These are phyloP conservation scores for Drosophila pachea DNA, from an alignment of 1,140 invertebrate species.

Conservation along the genomic window DNA sequence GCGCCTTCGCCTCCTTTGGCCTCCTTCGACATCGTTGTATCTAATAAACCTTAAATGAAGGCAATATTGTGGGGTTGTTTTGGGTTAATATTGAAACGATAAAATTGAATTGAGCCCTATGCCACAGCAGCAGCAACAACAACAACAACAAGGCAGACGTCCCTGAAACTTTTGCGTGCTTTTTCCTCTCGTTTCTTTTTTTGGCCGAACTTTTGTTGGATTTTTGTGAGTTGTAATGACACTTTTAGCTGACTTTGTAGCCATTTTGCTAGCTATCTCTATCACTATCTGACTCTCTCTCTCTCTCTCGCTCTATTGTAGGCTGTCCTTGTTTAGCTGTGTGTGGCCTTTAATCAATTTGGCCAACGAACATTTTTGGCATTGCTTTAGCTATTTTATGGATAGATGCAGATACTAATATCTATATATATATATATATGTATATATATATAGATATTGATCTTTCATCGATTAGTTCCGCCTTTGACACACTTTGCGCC, in stretches of 20 bases:
- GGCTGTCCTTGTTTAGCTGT: slow-evolving; percentile 15
- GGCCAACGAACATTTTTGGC: slow-evolving; percentile 44
- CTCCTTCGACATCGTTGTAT: slow-evolving; percentile 60
- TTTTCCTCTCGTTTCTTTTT: slow-evolving; percentile 26
- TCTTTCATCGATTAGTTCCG: not conserved
- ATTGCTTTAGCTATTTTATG: slow-evolving; percentile 8
- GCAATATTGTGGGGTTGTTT: slow-evolving; percentile 79
- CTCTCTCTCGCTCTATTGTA: slow-evolving; percentile 6
- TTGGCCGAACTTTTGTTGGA: slow-evolving; percentile 39
- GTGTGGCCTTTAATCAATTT: slow-evolving; percentile 72
- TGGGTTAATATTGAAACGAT: slow-evolving; percentile 78
- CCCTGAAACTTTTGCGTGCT: slow-evolving; percentile 65
- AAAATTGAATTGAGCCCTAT: slow-evolving; percentile 77
- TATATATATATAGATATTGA: not conserved
- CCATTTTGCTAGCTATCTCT: slow-evolving; percentile 43
- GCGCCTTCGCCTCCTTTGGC: slow-evolving; percentile 21
- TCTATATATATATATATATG: not conserved
- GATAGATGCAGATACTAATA: not conserved
- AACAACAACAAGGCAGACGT: slow-evolving; percentile 48
- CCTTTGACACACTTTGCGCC: slow-evolving; percentile 2
- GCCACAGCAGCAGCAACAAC: slow-evolving; percentile 40
- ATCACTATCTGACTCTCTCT: not conserved
- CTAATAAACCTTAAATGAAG: slow-evolving; percentile 79
- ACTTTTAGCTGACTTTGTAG: slow-evolving; percentile 77
- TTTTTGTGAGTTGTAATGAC: slow-evolving; percentile 71